These are phyloP conservation scores for Micromys minutus DNA, from an alignment of 2,113 vertebrate species.

Conservation along the genomic window DNA sequence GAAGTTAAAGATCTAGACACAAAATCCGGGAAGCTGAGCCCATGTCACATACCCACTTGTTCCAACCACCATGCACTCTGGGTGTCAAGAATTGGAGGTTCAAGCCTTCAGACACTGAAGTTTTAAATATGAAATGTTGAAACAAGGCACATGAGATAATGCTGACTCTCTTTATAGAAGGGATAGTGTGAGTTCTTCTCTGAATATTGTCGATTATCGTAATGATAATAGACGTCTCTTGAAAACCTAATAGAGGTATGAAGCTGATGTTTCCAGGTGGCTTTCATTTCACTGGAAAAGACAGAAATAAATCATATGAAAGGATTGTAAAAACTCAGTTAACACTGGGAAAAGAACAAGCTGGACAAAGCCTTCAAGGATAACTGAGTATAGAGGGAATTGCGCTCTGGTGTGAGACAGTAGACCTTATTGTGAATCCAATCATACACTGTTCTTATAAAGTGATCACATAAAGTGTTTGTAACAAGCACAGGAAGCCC, in stretches of 20 bases:
- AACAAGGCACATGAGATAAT: neutral
- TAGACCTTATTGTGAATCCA: neutral
- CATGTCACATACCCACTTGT: neutral
- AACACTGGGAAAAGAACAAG: neutral
- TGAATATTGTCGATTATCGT: neutral
- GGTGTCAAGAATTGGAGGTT: neutral
- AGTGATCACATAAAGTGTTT: neutral
- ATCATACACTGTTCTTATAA: neutral
- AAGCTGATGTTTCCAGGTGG: neutral
- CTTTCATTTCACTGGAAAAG: neutral
- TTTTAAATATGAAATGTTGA: neutral
- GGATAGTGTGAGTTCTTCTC: neutral
- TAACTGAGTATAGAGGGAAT: rapidly evolving
- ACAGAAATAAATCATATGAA: neutral
- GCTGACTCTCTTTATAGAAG: neutral
- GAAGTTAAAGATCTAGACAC: neutral
- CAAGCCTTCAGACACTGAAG: neutral
- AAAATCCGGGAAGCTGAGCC: neutral
- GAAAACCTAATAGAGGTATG: neutral
- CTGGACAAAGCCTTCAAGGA: neutral
- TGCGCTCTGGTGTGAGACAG: neutral
- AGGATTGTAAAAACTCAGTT: neutral
- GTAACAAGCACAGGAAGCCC: neutral
- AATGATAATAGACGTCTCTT: neutral
- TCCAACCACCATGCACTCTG: neutral